Evolutionary conservation across 2,113 vertebrate species (phyloP), one percentile per base, ranked within the genome.

Genomic region (Mohoua ochrocephala): DNA sequence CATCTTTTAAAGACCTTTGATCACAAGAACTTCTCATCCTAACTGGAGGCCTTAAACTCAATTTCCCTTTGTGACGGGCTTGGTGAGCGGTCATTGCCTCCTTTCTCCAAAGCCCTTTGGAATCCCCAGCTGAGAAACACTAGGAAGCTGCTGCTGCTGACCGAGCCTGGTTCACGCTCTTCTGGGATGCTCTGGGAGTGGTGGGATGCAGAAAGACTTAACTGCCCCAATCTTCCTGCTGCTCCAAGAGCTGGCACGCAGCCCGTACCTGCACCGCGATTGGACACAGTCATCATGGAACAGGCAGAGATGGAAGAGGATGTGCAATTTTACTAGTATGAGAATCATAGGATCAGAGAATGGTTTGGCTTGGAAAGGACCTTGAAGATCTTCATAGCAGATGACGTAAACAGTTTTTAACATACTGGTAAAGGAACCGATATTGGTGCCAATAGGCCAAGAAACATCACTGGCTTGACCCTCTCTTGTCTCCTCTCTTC

Each of bases 221-320:
- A 21, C 16, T 42, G 16, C 47, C 64, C 37, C 14, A 8, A 1
- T 3, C 42, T 28, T 61, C 37, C 19, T 14, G 4, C 23, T 39
- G 42, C 18, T 18, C 27, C 20, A 16, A 16, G 23, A 31, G 61
- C 42, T 18, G 50, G 59, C 3, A 7, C 2, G 0, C n/a, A 69
- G 61, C 54, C 27, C 10, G 13, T 4, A 21, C 37, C 45, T 10
- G 4, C 31, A 7, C 12, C 22, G 60, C 0, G 0, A 28, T 2
- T 53, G 37, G 45, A 37, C n/a, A 9, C 3, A 11, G 54, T 10
- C 20, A 7, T 10, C 20, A 7, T 18, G 64, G 42, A 77, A 35
- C 15, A 31, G 27, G 47, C 39, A 39, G 64, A 31, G 64, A 21
- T 41, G 49, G 81, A 42, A 16, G 39, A 68, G 27, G 39, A 42